phyloP scores from a whole-genome alignment of 2,797 vertebrate genomes.

The Hoplostethus atlanticus region DNA sequence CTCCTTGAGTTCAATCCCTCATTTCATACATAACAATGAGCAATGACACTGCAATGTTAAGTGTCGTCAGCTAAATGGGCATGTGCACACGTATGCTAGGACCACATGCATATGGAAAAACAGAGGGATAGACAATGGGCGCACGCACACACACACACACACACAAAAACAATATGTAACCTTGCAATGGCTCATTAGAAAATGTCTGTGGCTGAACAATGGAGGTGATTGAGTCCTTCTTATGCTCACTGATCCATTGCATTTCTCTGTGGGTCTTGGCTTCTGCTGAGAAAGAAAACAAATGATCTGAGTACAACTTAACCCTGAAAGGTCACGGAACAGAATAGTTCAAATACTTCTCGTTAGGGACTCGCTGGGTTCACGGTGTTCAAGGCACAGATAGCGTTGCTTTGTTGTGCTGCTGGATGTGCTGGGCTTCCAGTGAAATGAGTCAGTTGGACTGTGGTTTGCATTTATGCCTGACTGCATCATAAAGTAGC shows the following conservation, averaged over 20 bases:
- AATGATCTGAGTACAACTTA: not conserved
- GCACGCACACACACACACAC: not conserved
- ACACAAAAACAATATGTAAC: constrained; percentile 27
- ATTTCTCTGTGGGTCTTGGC: constrained; percentile 3
- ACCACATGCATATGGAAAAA: constrained; percentile 22
- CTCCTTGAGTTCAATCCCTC: constrained; percentile 24
- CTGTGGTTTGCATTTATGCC: constrained; percentile 67
- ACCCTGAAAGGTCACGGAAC: not conserved
- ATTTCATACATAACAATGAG: constrained; percentile 15
- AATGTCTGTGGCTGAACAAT: constrained; percentile 37
- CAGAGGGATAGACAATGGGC: not conserved
- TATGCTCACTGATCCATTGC: constrained; percentile 29
- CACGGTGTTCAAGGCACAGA: constrained; percentile 21
- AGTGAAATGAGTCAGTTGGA: constrained; percentile 61
- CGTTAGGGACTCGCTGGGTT: not conserved
- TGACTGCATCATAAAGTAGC: constrained; percentile 55
- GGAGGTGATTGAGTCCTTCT: constrained; percentile 37
- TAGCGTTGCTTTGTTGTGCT: constrained; percentile 33
- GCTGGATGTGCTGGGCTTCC: constrained; percentile 42
- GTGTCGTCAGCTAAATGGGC: constrained; percentile 1
- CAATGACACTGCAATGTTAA: constrained; percentile 13
- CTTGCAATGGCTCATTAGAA: constrained; percentile 34
- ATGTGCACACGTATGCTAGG: constrained; percentile 1
- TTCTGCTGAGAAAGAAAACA: constrained; percentile 32
- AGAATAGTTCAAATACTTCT: constrained; percentile 16